Conservation (phyloP, 2,113 vertebrate genomes). For the Malurus melanocephalus region DNA sequence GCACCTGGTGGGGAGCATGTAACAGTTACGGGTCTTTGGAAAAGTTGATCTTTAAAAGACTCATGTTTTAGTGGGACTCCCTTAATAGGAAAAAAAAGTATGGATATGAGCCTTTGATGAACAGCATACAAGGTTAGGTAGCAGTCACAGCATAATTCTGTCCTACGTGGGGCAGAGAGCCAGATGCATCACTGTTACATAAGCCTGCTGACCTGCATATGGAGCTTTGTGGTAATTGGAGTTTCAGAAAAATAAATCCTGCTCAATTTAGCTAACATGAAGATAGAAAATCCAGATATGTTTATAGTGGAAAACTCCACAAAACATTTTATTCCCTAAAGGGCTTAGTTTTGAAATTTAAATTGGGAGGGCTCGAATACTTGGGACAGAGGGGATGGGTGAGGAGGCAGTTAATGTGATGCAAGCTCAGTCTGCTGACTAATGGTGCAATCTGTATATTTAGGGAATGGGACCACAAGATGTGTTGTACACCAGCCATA, state of each 20-base stretch:
- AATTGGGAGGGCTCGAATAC: background rate
- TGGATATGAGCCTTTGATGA: background rate
- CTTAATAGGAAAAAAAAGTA: background rate
- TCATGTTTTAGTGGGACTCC: background rate
- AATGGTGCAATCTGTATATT: background rate
- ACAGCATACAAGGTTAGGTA: background rate
- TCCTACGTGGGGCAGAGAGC: constrained; percentile 21
- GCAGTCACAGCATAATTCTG: constrained; percentile 24
- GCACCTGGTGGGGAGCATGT: background rate
- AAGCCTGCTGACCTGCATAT: constrained; percentile 55
- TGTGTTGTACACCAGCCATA: background rate
- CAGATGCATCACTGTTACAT: constrained; percentile 50
- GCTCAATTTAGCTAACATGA: background rate
- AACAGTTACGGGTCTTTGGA: background rate
- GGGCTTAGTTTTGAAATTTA: background rate
- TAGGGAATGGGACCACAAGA: background rate
- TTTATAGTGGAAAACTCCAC: background rate
- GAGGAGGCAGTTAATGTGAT: background rate
- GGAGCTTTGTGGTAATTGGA: background rate
- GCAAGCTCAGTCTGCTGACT: background rate
- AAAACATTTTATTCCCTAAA: background rate
- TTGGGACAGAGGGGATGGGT: background rate
- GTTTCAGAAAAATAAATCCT: constrained; percentile 10
- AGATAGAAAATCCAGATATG: background rate
- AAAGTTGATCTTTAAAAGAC: background rate